phyloP scores from a whole-genome alignment of 2,888 invertebrate species.

The Empis livida region DNA sequence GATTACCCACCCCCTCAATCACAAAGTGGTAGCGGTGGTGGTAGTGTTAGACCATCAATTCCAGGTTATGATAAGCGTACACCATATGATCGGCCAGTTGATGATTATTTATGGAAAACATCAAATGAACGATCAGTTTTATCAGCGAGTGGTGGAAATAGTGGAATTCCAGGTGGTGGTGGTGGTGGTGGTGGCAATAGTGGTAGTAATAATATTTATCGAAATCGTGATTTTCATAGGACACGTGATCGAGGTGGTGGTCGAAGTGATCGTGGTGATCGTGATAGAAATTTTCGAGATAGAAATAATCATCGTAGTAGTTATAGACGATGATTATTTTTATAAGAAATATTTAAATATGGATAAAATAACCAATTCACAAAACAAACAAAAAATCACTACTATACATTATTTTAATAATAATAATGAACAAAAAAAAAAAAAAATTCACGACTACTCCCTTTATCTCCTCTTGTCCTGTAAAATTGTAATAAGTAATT shows the following conservation, averaged over 20 bases:
- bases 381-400: too few relatives aligned
- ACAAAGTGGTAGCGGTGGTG: conserved; percentile 26
- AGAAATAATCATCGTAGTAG: conserved; percentile 21
- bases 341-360: background rate
- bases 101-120: conserved; percentile 74
- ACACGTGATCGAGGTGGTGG: conserved; percentile 28
- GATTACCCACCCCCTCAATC: conserved; percentile 54
- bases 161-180: conserved; percentile 13
- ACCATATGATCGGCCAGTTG: conserved; percentile 54
- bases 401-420: too few relatives aligned
- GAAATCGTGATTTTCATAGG: conserved; percentile 28
- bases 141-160: conserved; percentile 14
- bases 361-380: too few relatives aligned
- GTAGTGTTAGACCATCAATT: conserved; percentile 19
- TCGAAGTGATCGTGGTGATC: conserved; percentile 25
- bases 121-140: conserved; percentile 26
- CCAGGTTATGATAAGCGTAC: conserved; percentile 58
- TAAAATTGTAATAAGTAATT: too few relatives aligned
- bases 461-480: too few relatives aligned
- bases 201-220: conserved; percentile 20
- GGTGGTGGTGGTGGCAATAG: conserved; percentile 8
- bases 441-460: too few relatives aligned
- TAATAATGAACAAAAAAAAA: too few relatives aligned
- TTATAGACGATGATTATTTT: conserved; percentile 18
- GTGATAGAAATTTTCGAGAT: conserved; percentile 39